A percentile compares a stretch with the other conserved stretches of the same genome.
Conservation (phyloP, 2,888 invertebrate species). For the Ochlodes sylvanus region DNA sequence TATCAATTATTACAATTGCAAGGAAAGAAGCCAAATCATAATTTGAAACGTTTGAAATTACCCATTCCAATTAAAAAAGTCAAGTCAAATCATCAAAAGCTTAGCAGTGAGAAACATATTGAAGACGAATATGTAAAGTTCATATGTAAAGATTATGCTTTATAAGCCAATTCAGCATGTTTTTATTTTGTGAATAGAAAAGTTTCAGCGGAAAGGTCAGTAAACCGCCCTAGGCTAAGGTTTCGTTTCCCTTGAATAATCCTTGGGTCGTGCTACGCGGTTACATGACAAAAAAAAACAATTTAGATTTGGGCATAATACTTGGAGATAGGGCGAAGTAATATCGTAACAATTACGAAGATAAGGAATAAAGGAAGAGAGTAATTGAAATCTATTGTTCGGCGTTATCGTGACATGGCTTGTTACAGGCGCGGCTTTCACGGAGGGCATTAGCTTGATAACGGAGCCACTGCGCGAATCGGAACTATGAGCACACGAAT, state of each 20-base stretch:
- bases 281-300: conserved; percentile 61
- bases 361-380: conserved; percentile 42
- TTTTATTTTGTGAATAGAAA: too few relatives aligned
- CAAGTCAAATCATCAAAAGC: too few relatives aligned
- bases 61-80: too few relatives aligned
- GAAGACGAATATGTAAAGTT: too few relatives aligned
- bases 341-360: conserved; percentile 49
- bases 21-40: too few relatives aligned
- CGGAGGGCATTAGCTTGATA: not conserved
- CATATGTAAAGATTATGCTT: too few relatives aligned
- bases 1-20: too few relatives aligned
- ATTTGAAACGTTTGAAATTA: too few relatives aligned
- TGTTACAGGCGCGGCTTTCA: conserved; percentile 5
- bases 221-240: conserved; percentile 63
- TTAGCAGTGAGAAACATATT: too few relatives aligned
- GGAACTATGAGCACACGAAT: not conserved
- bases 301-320: conserved; percentile 57
- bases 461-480: not conserved
- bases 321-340: conserved; percentile 48
- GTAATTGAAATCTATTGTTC: conserved; percentile 41
- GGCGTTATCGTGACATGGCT: conserved; percentile 24
- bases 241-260: conserved; percentile 66
- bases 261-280: conserved; percentile 50
- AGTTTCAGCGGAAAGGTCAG: conserved; percentile 44
- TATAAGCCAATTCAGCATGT: too few relatives aligned